Evolutionary conservation across 2,888 invertebrate genomes (phyloP).

Genomic region (Eulithis prunata): DNA sequence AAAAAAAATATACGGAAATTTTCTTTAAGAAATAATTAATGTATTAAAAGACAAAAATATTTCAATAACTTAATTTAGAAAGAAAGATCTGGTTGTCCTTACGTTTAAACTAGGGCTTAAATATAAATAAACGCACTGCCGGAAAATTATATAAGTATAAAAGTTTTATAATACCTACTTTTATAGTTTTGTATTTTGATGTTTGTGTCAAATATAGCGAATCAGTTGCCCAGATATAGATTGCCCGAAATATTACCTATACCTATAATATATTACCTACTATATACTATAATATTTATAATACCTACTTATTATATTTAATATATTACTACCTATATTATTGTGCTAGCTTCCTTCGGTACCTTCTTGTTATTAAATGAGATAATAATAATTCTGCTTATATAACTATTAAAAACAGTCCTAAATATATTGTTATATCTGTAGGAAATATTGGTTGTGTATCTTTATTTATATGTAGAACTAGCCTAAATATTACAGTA

Average conservation of each 20-base stretch:
- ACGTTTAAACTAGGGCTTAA: constrained; percentile 7
- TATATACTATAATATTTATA: not conserved
- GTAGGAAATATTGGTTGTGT: constrained; percentile 68
- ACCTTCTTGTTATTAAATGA: constrained; percentile 12
- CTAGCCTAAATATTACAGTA: constrained; percentile 60
- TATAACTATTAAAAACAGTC: constrained; percentile 21
- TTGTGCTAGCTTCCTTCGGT: constrained; percentile 30
- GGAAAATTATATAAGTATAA: constrained; percentile 16
- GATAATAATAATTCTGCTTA: constrained; percentile 27
- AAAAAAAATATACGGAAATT: constrained; percentile 6
- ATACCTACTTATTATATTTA: constrained; percentile 20
- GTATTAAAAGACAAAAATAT: not conserved
- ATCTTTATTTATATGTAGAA: constrained; percentile 66
- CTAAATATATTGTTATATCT: constrained; percentile 36
- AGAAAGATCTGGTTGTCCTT: constrained; percentile 10
- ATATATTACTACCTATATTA: constrained; percentile 27
- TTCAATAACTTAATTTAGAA: constrained; percentile 5
- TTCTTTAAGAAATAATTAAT: constrained; percentile 4
- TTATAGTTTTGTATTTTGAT: constrained; percentile 29
- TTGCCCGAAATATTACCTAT: constrained; percentile 34
- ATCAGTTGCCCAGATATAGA: constrained; percentile 27
- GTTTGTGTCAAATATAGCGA: constrained; percentile 16
- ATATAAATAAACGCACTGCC: constrained; percentile 36
- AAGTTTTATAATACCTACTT: constrained; percentile 22
- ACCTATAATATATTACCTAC: not conserved